Evolutionary conservation across 2,797 vertebrate species (phyloP), one percentile per base, ranked within the genome.

Genomic region (Phalanger gymnotis): DNA sequence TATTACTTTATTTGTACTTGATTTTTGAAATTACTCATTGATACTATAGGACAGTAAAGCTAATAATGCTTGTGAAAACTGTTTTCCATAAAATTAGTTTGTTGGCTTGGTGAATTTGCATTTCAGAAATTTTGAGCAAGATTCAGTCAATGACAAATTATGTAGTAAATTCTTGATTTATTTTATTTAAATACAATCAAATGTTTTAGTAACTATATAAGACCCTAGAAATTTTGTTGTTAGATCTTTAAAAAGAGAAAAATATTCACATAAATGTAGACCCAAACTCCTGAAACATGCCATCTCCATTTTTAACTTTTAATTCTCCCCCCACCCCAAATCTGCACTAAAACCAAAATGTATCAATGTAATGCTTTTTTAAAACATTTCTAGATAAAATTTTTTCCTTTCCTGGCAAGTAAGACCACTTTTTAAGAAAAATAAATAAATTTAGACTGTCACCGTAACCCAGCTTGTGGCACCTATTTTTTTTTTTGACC

Each of bases 1-100:
- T 95, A 27, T 40, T 51, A 92, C 90, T 94, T 10, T 61, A 34
- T 66, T 0, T 96, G 14, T 91, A 53, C 47, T 97, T 96, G 30
- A 94, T 66, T 95, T 97, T 58, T 95, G 47, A 96, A 95, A 92
- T 97, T 93, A 94, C 54, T 94, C 19, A 28, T 91, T 93, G 57
- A 91, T 54, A 66, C 73, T 92, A 92, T 96, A 92, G 92, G 47
- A 57, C 95, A 96, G 13, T 96, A 53, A 90, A 11, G 0, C 92
- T 95, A 89, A 93, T 2, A 0, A 90, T 96, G 93, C 94, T 97
- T 95, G 66, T 40, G 93, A 34, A 92, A 66, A 40, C n/a, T 91
- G 7, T 47, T 96, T 92, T 92, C 31, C 47, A 14, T 54, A 96
- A 7, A 13, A 56, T 94, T 92, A 55, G 57, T 61, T 34, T 61